These are phyloP conservation scores for Euzophera pinguis DNA, from an alignment of 2,888 invertebrate genomes.

Conservation along the genomic window DNA sequence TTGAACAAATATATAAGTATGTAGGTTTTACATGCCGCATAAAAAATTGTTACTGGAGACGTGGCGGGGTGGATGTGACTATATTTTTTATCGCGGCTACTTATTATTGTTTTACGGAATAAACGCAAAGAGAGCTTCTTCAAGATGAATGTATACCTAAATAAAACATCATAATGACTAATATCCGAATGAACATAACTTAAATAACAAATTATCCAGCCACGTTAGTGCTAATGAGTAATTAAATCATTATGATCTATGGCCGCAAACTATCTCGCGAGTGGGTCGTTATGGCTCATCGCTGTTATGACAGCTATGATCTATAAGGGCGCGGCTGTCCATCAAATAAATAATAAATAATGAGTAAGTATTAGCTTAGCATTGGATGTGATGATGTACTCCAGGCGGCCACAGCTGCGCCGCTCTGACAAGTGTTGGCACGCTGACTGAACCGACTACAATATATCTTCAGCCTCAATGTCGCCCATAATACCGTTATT, in stretches of 20 bases:
- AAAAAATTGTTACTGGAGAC: background rate
- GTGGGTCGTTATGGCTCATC: slow-evolving; percentile 21
- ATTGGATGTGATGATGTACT: slow-evolving; percentile 27
- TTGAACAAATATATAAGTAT: slow-evolving; percentile 40
- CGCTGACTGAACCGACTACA: slow-evolving; percentile 34
- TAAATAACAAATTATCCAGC: slow-evolving; percentile 3
- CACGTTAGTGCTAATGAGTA: slow-evolving; percentile 22
- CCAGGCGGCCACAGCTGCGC: slow-evolving; percentile 38
- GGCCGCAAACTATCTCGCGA: slow-evolving; percentile 5
- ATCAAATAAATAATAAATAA: slow-evolving; percentile 22
- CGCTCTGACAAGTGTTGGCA: slow-evolving; percentile 33
- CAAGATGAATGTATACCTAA: too few species aligned
- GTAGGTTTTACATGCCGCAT: background rate
- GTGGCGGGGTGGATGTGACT: too few species aligned
- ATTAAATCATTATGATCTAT: slow-evolving; percentile 29
- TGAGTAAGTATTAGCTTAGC: slow-evolving; percentile 4
- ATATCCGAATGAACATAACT: background rate
- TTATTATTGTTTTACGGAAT: too few species aligned
- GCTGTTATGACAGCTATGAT: slow-evolving; percentile 23
- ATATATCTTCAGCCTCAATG: slow-evolving; percentile 48
- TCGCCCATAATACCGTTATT: slow-evolving; percentile 33
- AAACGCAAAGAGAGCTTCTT: too few species aligned
- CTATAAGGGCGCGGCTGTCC: slow-evolving; percentile 28
- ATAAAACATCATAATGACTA: background rate
- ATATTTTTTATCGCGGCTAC: too few species aligned